Evolutionary conservation across 2,113 vertebrate genomes (phyloP), one percentile per base, ranked within the genome.

Genomic region (Malurus melanocephalus): DNA sequence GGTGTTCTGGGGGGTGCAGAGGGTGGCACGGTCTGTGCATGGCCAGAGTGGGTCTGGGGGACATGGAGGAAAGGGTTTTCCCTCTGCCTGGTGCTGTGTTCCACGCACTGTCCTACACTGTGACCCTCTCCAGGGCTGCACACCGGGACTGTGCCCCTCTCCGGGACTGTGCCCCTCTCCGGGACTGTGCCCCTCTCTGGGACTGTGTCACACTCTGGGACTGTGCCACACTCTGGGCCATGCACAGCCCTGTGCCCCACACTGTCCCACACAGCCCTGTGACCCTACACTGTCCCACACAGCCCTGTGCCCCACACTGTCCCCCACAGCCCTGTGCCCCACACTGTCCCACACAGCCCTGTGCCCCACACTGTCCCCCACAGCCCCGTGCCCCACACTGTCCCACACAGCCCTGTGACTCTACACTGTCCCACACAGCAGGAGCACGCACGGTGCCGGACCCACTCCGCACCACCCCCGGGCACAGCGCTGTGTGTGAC

Each of bases 11-110:
- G 52, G 45, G 38, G 15, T 5, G 67, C 53, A 21, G 28, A 7
- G 32, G 24, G 1, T 2, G 18, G 42, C 15, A 45, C 52, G 4
- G 5, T 0, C 19, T 7, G 38, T 0, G 69, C 9, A 0, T 1
- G 28, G 66, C 24, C 0, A 0, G 56, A 17, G 27, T 0, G 17
- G 43, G 23, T 28, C 21, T 19, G 20, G 10, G 23, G 62, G 5
- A 7, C 10, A 1, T 0, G 7, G 57, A 28, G 46, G n/a, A 43
- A 45, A 6, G 45, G 60, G 4, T 3, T 21, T 18, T 17, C 16
- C 33, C 15, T 3, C 68, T 3, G 49, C 13, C 1, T 0, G 8
- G 23, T 1, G 28, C 64, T 10, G 23, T n/a, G 51, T 7, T 17
- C 26, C 55, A 9, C 7, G 2, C 22, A n/a, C 38, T 28, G 59